These are phyloP conservation scores for Myiozetetes cayanensis DNA, from an alignment of 2,113 vertebrate species.

Conservation along the genomic window DNA sequence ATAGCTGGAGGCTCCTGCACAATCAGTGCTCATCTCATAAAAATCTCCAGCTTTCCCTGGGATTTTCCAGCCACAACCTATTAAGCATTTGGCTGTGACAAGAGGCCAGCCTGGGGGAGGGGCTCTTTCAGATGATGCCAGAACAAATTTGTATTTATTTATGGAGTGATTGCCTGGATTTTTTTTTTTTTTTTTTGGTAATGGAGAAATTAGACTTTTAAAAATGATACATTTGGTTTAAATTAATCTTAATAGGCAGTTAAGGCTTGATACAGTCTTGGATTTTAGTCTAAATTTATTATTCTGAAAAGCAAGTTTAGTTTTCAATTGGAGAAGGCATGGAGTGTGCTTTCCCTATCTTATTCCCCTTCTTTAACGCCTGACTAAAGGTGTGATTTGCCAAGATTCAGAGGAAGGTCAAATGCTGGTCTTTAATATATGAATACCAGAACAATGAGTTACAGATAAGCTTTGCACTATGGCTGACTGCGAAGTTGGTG, in stretches of 20 bases:
- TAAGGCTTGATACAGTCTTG: background rate
- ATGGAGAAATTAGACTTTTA: background rate
- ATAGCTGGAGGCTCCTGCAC: conserved; percentile 51
- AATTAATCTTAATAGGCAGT: conserved; percentile 15
- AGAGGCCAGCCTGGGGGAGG: conserved; percentile 27
- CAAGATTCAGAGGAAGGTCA: background rate
- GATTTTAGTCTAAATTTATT: conserved; percentile 14
- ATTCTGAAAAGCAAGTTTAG: background rate
- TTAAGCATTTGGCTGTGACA: conserved; percentile 50
- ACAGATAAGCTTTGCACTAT: background rate
- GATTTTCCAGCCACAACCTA: conserved; percentile 64
- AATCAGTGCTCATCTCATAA: conserved; percentile 63
- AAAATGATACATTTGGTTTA: background rate
- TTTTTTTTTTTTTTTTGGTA: background rate
- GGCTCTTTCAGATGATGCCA: background rate
- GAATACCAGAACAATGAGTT: background rate
- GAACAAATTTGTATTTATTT: conserved; percentile 33
- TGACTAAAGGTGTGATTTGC: background rate
- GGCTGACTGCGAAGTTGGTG: background rate
- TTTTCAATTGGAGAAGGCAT: conserved; percentile 18
- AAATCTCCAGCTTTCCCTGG: conserved; percentile 57
- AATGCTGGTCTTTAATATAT: background rate
- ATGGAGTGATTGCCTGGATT: background rate
- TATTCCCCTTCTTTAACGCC: background rate
- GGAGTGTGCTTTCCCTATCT: background rate